A percentile compares a stretch with the other conserved stretches of the same genome.
Conservation (phyloP, 2,888 invertebrate genomes). For the Stenoptilia bipunctidactyla region DNA sequence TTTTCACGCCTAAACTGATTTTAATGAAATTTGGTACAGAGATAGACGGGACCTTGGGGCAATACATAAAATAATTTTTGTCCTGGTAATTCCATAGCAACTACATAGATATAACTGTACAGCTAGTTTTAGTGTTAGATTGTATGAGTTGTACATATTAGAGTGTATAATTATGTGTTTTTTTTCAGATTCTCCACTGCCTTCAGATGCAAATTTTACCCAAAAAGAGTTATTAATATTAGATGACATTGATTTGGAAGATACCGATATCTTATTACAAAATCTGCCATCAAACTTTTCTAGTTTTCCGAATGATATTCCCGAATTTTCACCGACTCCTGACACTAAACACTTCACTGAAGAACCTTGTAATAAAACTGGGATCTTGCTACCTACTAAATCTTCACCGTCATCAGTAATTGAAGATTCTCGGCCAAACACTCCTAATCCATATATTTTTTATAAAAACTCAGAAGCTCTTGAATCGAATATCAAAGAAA, state of each 20-base stretch:
- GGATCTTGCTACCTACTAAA: background rate
- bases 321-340: conserved; percentile 4
- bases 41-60: no score
- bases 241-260: conserved; percentile 5
- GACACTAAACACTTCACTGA: conserved; percentile 3
- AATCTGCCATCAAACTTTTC: conserved; percentile 8
- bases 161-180: background rate
- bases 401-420: conserved; percentile 2
- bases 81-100: no score
- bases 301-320: conserved; percentile 6
- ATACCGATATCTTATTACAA: conserved; percentile 5
- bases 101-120: no score
- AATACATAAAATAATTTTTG: no score
- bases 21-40: no score
- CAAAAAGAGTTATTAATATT: conserved; percentile 7
- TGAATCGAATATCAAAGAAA: no score
- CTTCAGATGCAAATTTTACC: conserved; percentile 5
- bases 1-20: no score
- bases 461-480: no score
- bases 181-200: background rate
- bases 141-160: no score
- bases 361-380: background rate
- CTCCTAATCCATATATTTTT: no score
- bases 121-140: no score
- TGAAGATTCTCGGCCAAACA: background rate